A percentile compares a stretch with the other conserved stretches of the same genome.
phyloP scores from a whole-genome alignment of 2,797 vertebrate genomes.

The Thripadectes ignobilis region DNA sequence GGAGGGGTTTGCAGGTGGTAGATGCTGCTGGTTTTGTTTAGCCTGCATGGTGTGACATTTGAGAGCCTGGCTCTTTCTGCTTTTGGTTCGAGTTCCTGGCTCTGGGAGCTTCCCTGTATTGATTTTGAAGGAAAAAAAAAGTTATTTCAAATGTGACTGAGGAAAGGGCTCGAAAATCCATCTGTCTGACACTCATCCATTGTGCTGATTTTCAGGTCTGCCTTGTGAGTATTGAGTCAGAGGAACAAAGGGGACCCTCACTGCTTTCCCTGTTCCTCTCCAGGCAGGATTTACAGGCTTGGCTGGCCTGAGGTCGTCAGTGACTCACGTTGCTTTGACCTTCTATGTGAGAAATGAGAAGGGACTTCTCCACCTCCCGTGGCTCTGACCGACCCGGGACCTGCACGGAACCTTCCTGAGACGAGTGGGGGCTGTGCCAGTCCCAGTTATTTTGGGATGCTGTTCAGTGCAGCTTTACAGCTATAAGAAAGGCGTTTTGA shows the following conservation, averaged over 20 bases:
- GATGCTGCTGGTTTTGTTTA: slow-evolving; percentile 23
- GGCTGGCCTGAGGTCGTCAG: not conserved
- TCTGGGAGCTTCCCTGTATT: slow-evolving; percentile 17
- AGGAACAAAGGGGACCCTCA: not conserved
- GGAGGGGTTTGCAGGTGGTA: slow-evolving; percentile 13
- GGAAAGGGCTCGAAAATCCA: slow-evolving; percentile 22
- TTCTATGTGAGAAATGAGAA: not conserved
- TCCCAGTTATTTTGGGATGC: slow-evolving; percentile 41
- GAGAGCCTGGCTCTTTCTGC: slow-evolving; percentile 7
- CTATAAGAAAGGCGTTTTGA: slow-evolving; percentile 41
- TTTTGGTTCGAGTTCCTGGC: not conserved
- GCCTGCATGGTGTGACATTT: slow-evolving; percentile 12
- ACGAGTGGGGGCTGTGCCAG: not conserved
- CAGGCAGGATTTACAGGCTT: not conserved
- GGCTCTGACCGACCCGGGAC: not conserved
- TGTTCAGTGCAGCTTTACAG: not conserved
- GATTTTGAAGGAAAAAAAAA: not conserved
- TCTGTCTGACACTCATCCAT: not conserved
- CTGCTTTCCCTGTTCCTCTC: not conserved
- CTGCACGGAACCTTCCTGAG: rapidly evolving
- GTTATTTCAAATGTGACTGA: not conserved
- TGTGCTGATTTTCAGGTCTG: not conserved
- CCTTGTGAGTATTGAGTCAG: not conserved
- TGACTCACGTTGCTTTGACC: not conserved
- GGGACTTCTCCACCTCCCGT: not conserved